Evolutionary conservation across 1,140 invertebrate species (phyloP).

Genomic region (Himalopsyche phryganea): DNA sequence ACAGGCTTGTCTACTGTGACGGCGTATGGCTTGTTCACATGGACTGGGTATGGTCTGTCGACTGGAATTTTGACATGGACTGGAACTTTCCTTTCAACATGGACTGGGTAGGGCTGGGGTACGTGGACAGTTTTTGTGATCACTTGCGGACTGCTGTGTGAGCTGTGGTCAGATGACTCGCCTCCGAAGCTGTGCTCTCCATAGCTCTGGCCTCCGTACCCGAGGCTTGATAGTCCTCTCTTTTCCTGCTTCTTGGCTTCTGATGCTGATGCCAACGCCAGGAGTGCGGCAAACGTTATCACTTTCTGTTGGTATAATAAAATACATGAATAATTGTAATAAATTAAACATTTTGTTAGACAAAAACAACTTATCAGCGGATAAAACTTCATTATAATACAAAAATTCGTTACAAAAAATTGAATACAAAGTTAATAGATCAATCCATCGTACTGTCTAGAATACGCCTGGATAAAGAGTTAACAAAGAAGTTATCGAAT

Average conservation of each 20-base stretch:
- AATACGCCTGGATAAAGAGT: no score
- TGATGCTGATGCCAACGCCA: constrained; percentile 21
- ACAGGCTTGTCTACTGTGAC: constrained; percentile 47
- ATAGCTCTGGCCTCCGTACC: constrained; percentile 12
- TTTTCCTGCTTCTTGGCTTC: constrained; percentile 32
- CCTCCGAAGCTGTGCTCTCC: constrained; percentile 7
- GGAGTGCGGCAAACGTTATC: constrained; percentile 15
- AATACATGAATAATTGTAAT: not conserved
- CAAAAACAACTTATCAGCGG: no score
- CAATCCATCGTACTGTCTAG: no score
- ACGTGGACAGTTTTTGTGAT: constrained; percentile 36
- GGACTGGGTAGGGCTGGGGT: constrained; percentile 42
- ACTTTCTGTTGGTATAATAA: constrained; percentile 14
- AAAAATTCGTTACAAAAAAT: no score
- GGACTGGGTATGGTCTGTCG: constrained; percentile 38
- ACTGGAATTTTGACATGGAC: constrained; percentile 38
- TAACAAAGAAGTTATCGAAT: no score
- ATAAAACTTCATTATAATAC: no score
- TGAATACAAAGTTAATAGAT: no score
- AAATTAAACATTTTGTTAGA: no score
- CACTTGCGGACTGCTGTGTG: constrained; percentile 1
- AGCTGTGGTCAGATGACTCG: not conserved
- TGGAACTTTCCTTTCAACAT: constrained; percentile 39
- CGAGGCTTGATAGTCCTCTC: constrained; percentile 28
- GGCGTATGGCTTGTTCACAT: constrained; percentile 39